phyloP scores from a whole-genome alignment of 2,797 vertebrate genomes.

The Eulemur mongoz region DNA sequence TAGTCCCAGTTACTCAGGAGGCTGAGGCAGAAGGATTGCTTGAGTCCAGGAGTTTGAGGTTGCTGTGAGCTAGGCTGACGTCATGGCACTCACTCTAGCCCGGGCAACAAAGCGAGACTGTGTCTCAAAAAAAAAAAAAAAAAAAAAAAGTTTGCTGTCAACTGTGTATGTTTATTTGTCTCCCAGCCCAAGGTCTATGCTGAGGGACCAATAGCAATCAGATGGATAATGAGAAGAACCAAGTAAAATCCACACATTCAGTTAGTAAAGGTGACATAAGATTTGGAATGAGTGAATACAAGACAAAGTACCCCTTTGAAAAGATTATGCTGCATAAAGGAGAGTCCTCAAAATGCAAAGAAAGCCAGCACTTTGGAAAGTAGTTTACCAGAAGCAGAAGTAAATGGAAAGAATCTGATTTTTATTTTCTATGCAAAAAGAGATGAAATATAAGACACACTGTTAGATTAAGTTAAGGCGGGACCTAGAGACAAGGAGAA shows the following conservation, averaged over 20 bases:
- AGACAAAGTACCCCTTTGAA: constrained; percentile 18
- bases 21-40: no score
- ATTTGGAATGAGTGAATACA: neutral
- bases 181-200: neutral
- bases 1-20: no score
- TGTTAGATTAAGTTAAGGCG: neutral
- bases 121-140: no score
- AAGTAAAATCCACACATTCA: neutral
- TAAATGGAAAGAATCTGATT: neutral
- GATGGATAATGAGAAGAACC: neutral
- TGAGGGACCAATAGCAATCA: neutral
- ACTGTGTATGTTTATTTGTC: neutral
- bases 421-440: constrained; percentile 22
- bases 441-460: neutral
- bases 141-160: neutral
- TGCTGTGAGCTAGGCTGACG: no score
- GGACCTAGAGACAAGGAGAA: neutral
- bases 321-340: neutral
- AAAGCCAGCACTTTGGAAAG: constrained; percentile 36
- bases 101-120: no score
- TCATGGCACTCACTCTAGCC: no score
- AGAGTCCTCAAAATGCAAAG: neutral
- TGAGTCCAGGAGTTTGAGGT: no score
- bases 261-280: neutral
- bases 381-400: neutral